Conservation (phyloP, 1,140 invertebrate species). For the Drosophila ercepeae region DNA sequence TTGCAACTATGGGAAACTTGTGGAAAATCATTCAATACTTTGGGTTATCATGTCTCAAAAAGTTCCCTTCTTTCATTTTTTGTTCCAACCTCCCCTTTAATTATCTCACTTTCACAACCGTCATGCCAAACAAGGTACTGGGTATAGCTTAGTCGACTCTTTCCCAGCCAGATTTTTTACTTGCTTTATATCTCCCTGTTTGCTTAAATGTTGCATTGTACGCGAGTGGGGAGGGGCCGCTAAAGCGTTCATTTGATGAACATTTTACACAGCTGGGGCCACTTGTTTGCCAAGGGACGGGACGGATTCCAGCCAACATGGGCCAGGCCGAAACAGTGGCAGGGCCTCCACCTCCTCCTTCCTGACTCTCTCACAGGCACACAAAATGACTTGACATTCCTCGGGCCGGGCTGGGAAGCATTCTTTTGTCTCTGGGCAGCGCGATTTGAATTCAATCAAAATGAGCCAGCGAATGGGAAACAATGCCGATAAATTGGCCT, state of each 20-base stretch:
- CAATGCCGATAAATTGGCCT: constrained; percentile 73
- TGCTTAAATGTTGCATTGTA: constrained; percentile 81
- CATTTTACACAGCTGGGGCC: constrained; percentile 70
- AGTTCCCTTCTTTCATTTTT: too few species aligned
- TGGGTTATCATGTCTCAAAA: too few species aligned
- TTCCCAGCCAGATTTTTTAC: neutral
- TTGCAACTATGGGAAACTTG: too few species aligned
- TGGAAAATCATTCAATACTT: too few species aligned
- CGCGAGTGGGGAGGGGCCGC: constrained; percentile 41
- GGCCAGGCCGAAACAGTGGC: constrained; percentile 21
- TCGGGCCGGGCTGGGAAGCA: constrained; percentile 26
- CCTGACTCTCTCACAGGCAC: constrained; percentile 35
- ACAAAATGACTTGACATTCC: constrained; percentile 81
- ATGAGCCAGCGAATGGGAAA: constrained; percentile 55
- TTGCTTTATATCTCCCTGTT: constrained; percentile 42
- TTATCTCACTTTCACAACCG: too few species aligned
- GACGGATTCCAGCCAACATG: constrained; percentile 14
- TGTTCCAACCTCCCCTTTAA: too few species aligned
- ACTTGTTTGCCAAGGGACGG: constrained; percentile 52
- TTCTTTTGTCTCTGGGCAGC: constrained; percentile 48
- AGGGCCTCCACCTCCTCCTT: constrained; percentile 6
- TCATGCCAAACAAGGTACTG: neutral
- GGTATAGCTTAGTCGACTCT: constrained; percentile 6
- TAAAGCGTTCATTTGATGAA: constrained; percentile 80
- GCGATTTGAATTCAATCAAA: constrained; percentile 84